Conservation (phyloP, 2,113 vertebrate species). For the Melanocharis versteri region DNA sequence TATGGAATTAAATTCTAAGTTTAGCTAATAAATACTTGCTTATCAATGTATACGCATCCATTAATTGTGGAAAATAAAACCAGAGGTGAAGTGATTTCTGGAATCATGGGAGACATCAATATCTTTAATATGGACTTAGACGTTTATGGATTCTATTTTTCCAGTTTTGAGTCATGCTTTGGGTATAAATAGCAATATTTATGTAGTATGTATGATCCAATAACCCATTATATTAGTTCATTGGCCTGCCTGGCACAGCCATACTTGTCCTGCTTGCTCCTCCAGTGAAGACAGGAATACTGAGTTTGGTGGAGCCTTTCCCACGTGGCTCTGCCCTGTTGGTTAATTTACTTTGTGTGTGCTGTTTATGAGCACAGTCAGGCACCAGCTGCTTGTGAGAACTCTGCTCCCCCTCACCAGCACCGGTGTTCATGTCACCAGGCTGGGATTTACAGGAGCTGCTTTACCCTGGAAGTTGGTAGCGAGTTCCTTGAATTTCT, state of each 20-base stretch:
- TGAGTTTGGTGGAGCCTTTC: not conserved
- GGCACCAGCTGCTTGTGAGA: not conserved
- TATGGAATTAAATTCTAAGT: not conserved
- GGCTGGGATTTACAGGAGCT: not conserved
- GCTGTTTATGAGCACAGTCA: not conserved
- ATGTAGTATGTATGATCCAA: rapidly evolving
- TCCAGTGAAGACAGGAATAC: not conserved
- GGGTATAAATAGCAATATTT: not conserved
- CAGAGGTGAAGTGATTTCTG: not conserved
- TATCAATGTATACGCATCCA: not conserved
- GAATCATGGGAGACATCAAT: not conserved
- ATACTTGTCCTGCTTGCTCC: not conserved
- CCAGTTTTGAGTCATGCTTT: not conserved
- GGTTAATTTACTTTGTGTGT: not conserved
- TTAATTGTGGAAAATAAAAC: not conserved
- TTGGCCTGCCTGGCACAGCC: not conserved
- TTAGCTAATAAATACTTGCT: not conserved
- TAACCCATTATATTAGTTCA: not conserved
- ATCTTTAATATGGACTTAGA: not conserved
- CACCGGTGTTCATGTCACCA: not conserved
- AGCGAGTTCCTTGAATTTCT: conserved; percentile 16
- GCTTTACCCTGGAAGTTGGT: not conserved
- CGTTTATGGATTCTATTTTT: not conserved
- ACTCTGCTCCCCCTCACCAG: not conserved
- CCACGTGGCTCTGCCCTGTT: rapidly evolving